Percentiles rank a stretch among this genome's conserved stretches.
Evolutionary conservation across 1,140 invertebrate genomes (phyloP).

Genomic region (Pseudobourletiella spinata): DNA sequence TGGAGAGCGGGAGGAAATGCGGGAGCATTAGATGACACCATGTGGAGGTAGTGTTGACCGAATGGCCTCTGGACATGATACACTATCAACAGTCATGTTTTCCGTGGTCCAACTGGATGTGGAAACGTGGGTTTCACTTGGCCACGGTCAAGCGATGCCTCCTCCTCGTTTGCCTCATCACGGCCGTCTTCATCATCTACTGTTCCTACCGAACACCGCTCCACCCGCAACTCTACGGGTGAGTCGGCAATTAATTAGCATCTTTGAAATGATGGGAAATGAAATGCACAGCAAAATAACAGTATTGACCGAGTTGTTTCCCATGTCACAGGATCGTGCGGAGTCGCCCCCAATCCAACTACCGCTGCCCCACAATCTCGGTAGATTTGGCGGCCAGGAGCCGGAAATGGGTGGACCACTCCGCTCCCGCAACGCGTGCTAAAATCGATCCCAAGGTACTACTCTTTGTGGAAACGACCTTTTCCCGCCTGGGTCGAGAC

Average conservation of each 20-base stretch:
- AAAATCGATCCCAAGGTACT: conserved; percentile 85
- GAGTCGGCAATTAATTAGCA: conserved; percentile 3
- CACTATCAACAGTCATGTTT: neutral
- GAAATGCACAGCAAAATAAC: no score
- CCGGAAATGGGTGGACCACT: conserved; percentile 52
- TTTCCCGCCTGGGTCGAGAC: conserved; percentile 78
- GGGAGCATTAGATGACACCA: no score
- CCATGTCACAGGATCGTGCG: conserved; percentile 57
- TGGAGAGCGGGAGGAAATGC: no score
- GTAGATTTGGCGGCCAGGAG: conserved; percentile 13
- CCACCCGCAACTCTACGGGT: conserved; percentile 31
- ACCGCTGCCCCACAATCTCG: conserved; percentile 60
- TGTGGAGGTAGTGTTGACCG: no score
- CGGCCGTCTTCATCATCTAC: conserved; percentile 26
- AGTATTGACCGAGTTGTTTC: no score
- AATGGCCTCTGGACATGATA: conserved; percentile 1
- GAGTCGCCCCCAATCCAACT: conserved; percentile 64
- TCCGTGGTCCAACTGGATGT: conserved; percentile 11
- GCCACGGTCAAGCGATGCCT: conserved; percentile 33
- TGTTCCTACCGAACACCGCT: conserved; percentile 20
- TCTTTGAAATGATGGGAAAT: neutral
- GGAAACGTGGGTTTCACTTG: conserved; percentile 27
- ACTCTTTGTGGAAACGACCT: conserved; percentile 90
- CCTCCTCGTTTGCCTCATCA: conserved; percentile 19
- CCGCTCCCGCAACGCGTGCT: conserved; percentile 49